Conservation (phyloP, 2,113 vertebrate genomes). For the Phoenicopterus ruber region DNA sequence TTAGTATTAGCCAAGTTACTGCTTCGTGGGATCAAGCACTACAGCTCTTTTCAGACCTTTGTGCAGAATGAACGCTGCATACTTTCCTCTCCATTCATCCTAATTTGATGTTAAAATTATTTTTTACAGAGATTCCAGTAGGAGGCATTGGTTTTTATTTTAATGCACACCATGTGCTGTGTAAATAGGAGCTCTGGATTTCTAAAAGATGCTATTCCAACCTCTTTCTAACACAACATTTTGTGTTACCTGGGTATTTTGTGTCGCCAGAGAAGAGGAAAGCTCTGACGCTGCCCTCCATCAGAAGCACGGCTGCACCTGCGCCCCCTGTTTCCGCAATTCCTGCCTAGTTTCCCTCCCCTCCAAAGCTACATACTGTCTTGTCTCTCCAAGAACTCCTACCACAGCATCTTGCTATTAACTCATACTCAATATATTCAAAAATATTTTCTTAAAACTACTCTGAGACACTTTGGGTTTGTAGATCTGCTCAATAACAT, state of each 20-base stretch:
- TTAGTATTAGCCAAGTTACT: neutral
- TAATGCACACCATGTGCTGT: neutral
- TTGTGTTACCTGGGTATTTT: neutral
- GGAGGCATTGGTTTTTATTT: neutral
- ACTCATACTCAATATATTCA: neutral
- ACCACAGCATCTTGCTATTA: neutral
- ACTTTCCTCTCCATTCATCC: neutral
- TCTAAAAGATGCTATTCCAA: neutral
- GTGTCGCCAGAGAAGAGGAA: neutral
- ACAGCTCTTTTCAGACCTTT: neutral
- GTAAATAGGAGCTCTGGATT: neutral
- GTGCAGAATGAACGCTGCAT: rapidly evolving
- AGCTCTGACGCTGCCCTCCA: neutral
- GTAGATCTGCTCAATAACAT: neutral
- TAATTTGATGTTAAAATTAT: neutral
- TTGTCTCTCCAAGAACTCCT: neutral
- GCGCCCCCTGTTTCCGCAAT: neutral
- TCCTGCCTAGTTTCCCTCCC: neutral
- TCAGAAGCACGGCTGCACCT: no score
- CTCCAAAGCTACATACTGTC: neutral
- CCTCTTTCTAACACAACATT: neutral
- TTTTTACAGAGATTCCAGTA: neutral
- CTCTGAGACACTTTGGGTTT: neutral
- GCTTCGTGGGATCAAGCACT: neutral
- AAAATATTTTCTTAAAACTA: neutral